Percentiles rank a stretch among this genome's conserved stretches.
Conservation (phyloP, 2,113 vertebrate species). For the Natator depressus region DNA sequence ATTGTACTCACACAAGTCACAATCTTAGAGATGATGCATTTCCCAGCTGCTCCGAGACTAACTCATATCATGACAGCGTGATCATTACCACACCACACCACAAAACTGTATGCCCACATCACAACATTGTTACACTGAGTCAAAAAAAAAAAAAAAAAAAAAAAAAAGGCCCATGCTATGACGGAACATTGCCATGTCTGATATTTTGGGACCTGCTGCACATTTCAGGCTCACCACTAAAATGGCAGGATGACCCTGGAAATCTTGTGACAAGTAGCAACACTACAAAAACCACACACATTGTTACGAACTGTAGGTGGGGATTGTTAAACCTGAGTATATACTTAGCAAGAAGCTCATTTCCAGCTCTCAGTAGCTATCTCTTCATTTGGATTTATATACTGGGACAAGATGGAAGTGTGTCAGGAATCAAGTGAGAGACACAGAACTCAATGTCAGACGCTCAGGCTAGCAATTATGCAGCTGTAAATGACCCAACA, state of each 20-base stretch:
- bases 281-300: background rate
- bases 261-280: background rate
- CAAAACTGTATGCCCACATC: background rate
- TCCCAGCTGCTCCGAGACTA: background rate
- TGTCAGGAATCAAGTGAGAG: background rate
- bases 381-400: background rate
- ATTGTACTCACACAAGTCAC: background rate
- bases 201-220: background rate
- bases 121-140: accelerated
- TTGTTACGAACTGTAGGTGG: background rate
- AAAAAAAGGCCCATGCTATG: too few species aligned
- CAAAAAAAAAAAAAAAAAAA: background rate
- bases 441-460: background rate
- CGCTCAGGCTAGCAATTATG: background rate
- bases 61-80: background rate
- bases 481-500: too few species aligned
- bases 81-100: background rate
- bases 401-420: background rate
- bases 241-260: background rate
- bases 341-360: background rate
- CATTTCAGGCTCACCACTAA: background rate
- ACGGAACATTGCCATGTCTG: background rate
- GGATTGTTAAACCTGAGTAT: background rate
- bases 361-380: background rate
- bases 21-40: background rate